Percentiles rank a stretch among this genome's conserved stretches.
These are phyloP conservation scores for cattle (Bos taurus) DNA, from an alignment of 2,113 vertebrate species.

Conservation along the genomic window ARS-UCD2.0 NC_037340.1:40136501-40137000, in stretches of 20 bases:
- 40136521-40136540: not conserved
- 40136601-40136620: not conserved
- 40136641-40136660: not conserved
- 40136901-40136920: not conserved
- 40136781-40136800: not conserved
- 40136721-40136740: not conserved
- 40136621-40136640: not conserved
- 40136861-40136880: not conserved
- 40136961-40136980: not conserved
- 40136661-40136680: not conserved
- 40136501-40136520: not conserved
- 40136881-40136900: not conserved
- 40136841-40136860: not conserved
- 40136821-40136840: not conserved
- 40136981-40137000: not conserved
- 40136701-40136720: not conserved
- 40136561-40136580: not conserved
- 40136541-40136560: slow-evolving; percentile 9
- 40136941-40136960: not conserved
- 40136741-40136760: not conserved
- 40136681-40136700: not conserved
- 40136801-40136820: not conserved
- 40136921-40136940: not conserved
- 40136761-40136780: not conserved
- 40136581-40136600: not conserved